phyloP scores from a whole-genome alignment of 2,888 invertebrate genomes.

The Tachina grossa region DNA sequence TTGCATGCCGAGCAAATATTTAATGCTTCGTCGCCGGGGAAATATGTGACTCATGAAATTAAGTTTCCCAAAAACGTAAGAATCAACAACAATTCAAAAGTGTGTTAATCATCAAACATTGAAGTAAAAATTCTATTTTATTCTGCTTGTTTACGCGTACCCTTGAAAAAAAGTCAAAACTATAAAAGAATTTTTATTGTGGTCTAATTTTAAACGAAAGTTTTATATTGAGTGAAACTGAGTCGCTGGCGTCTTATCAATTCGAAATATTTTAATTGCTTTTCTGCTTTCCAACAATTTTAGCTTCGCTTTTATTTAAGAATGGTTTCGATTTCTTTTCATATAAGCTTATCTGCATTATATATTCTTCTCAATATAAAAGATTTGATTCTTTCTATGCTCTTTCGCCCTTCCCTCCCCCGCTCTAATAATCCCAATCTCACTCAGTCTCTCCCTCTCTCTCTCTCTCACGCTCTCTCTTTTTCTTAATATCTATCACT shows the following conservation, averaged over 20 bases:
- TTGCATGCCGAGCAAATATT: slow-evolving; percentile 79
- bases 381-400: background rate
- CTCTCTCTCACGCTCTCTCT: slow-evolving; percentile 11
- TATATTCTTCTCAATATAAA: background rate
- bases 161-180: slow-evolving; percentile 28
- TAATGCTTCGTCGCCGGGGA: slow-evolving; percentile 77
- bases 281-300: background rate
- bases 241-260: slow-evolving; percentile 38
- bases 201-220: background rate
- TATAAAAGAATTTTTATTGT: background rate
- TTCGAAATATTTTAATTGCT: background rate
- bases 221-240: slow-evolving; percentile 18
- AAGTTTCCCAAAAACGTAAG: slow-evolving; percentile 80
- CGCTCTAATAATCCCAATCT: background rate
- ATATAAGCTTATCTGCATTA: slow-evolving; percentile 43
- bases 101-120: slow-evolving; percentile 37
- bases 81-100: slow-evolving; percentile 3
- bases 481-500: too few species aligned
- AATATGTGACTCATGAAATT: slow-evolving; percentile 79
- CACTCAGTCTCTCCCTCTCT: background rate
- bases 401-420: background rate
- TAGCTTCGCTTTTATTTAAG: background rate
- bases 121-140: slow-evolving; percentile 27
- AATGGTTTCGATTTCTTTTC: background rate
- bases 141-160: background rate